Evolutionary conservation across 2,113 vertebrate genomes (phyloP).

Genomic region (Calidris pugnax): DNA sequence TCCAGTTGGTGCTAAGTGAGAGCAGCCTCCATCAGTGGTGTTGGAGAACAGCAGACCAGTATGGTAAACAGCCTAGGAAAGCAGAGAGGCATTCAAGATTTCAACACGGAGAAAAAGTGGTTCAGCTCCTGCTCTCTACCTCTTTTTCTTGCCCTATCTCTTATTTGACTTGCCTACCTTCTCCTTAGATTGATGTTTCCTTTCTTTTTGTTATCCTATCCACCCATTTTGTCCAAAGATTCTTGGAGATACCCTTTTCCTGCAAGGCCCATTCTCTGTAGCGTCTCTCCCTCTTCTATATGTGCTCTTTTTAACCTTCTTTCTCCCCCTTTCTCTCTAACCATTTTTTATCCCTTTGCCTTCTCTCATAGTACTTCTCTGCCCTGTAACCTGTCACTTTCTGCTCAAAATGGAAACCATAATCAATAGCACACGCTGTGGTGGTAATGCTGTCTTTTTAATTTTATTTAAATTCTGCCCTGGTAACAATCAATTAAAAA

Average conservation of each 20-base stretch:
- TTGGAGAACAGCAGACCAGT: fast-evolving
- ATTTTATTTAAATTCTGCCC: conserved; percentile 9
- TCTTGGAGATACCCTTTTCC: background rate
- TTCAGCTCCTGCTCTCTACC: background rate
- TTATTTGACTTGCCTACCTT: background rate
- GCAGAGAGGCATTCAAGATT: background rate
- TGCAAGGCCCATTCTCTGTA: background rate
- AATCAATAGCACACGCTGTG: background rate
- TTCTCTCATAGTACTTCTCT: background rate
- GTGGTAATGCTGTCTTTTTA: background rate
- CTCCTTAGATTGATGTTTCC: background rate
- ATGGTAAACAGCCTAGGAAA: background rate
- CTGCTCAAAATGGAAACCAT: background rate
- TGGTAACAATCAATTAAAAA: background rate
- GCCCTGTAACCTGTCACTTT: background rate
- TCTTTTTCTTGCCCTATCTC: background rate
- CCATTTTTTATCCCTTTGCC: background rate
- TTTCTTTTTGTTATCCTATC: background rate
- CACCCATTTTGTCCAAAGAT: background rate
- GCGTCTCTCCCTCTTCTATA: background rate
- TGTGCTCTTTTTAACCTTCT: background rate
- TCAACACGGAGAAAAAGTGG: background rate
- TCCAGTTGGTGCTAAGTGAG: fast-evolving
- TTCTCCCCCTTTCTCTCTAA: background rate
- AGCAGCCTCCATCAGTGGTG: background rate